Base-by-base conservation (phyloP, 2,888 invertebrate genomes). In the Drosophila flavopinicola region DNA sequence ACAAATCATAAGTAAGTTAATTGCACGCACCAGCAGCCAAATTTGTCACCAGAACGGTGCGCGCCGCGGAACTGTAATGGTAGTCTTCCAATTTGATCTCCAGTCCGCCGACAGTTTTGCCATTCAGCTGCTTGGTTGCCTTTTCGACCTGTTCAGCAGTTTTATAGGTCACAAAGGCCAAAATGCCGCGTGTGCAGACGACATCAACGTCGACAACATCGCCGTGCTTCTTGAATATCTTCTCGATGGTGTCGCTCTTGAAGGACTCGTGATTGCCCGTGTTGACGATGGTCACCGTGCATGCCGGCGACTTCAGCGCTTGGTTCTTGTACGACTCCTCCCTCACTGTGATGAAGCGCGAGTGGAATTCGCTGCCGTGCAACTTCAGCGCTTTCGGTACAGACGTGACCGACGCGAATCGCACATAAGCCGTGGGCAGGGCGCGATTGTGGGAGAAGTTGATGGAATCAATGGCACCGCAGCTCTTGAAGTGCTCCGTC, bases 151-250 rank as follows among this genome's bases (percentile, higher is more conserved):
- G 35, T 0, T 77, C 71, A 3, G 51, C 25, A 0, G 64, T 45
- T 48, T 82, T 77, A 27, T 73, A 89, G 1, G 77, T 82, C 17
- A 82, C 49, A 58, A 90, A 88, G 6, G 69, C 87, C 6, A 89
- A 47, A 9, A 80, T 49, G 3, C 17, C 2, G 3, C 59, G 73
- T 3, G 47, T 75, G 64, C 89, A 89, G 6, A 87, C 44, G 1
- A 83, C 15, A 20, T 88, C 84, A 0, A 83, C 1, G 3, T 49
- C 41, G 1, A 33, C 49, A n/a, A 90, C 45, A 27, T 85, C 80
- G 4, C 88, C 89, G 37, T 66, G 66, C 23, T 88, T 84, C 9
- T 76, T 72, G 11, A 90, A 88, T 1, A 86, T 77, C 11, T 68
- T 58, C 20, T 78, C 71, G 9, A 89, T 3, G 13, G 37, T 38